Evolutionary conservation across 2,797 vertebrate genomes (phyloP).

Genomic region (Phoeniculus purpureus): DNA sequence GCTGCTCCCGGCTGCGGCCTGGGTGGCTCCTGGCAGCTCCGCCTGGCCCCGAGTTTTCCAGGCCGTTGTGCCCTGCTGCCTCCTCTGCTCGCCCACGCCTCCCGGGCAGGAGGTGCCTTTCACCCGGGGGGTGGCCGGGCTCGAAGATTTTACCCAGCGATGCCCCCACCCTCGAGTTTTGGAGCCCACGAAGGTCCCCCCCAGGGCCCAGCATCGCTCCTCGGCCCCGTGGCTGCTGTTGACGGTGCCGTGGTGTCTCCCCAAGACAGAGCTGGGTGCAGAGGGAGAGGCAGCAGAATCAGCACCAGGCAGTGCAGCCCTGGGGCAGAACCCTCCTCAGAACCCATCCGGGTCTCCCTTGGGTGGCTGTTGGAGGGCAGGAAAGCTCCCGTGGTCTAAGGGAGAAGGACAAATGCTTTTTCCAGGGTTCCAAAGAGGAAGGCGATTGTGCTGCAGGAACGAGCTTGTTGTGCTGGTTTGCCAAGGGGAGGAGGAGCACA

Average conservation of each 20-base stretch:
- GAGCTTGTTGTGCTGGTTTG: not conserved
- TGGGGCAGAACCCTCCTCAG: accelerated
- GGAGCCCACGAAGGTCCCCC: too few species aligned
- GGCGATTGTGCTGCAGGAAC: not conserved
- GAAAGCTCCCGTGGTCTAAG: not conserved
- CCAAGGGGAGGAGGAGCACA: not conserved
- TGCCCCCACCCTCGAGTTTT: accelerated
- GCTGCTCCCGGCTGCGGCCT: too few species aligned
- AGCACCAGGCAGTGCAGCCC: not conserved
- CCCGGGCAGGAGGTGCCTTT: not conserved
- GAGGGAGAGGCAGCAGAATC: too few species aligned
- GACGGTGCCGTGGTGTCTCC: slow-evolving; percentile 55
- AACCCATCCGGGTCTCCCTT: not conserved
- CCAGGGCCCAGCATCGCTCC: not conserved
- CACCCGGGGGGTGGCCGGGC: not conserved
- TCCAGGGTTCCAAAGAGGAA: not conserved
- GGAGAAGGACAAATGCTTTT: too few species aligned
- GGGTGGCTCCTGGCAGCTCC: too few species aligned
- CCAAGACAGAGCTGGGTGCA: not conserved
- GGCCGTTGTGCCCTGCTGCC: too few species aligned
- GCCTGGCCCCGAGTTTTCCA: too few species aligned
- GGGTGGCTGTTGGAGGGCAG: not conserved
- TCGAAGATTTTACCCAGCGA: accelerated
- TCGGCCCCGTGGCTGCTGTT: slow-evolving; percentile 23
- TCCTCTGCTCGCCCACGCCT: too few species aligned